phyloP scores from a whole-genome alignment of 1,140 invertebrate species.

The roundworm (Caenorhabditis elegans) region WBcel235 BX284602.5:5176001-5176500 shows the following conservation, averaged over 20 bases:
- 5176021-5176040: slow-evolving; percentile 31
- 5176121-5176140: not conserved
- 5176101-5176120: slow-evolving; percentile 14
- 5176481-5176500: slow-evolving; percentile 2
- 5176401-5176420: not conserved
- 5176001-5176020: slow-evolving; percentile 34
- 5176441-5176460: not conserved
- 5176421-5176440: not conserved
- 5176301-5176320: slow-evolving; percentile 7
- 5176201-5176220: slow-evolving; percentile 35
- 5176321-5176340: slow-evolving; percentile 1
- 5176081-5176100: not conserved
- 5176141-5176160: not conserved
- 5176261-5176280: slow-evolving; percentile 10
- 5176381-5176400: no score
- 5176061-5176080: slow-evolving; percentile 7
- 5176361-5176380: not conserved
- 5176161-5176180: not conserved
- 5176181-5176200: slow-evolving; percentile 27
- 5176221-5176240: slow-evolving; percentile 31
- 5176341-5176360: slow-evolving; percentile 4
- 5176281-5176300: slow-evolving; percentile 19
- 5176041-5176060: not conserved
- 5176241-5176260: slow-evolving; percentile 2
- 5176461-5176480: slow-evolving; percentile 4